phyloP scores from a whole-genome alignment of 2,797 vertebrate genomes.

The Ficedula albicollis region DNA sequence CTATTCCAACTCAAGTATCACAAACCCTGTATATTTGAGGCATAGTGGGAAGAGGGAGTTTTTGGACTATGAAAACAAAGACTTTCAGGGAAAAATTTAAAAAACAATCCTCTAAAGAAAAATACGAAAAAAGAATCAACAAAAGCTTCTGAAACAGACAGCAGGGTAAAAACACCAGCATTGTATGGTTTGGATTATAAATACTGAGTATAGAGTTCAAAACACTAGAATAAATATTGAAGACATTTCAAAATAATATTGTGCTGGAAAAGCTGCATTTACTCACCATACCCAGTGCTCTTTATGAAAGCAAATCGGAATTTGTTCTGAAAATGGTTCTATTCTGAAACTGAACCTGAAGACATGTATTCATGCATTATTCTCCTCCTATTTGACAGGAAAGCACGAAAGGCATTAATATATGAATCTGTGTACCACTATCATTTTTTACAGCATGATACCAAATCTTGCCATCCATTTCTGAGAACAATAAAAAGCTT shows the following conservation, averaged over 20 bases:
- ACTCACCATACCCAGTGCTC: not conserved
- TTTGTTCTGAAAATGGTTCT: not conserved
- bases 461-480: not conserved
- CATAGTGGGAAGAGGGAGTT: not conserved
- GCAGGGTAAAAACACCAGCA: not conserved
- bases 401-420: not conserved
- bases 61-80: not conserved
- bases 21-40: not conserved
- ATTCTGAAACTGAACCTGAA: not conserved
- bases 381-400: not conserved
- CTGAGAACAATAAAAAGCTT: not conserved
- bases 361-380: not conserved
- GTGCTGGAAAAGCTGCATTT: not conserved
- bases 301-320: not conserved
- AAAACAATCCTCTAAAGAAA: not conserved
- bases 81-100: not conserved
- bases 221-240: not conserved
- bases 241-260: not conserved
- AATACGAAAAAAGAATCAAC: not conserved
- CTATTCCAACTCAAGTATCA: not conserved
- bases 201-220: not conserved
- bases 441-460: slow-evolving; percentile 2
- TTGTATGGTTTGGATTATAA: not conserved
- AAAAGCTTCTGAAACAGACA: not conserved
- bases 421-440: not conserved